Percentiles rank a stretch among this genome's conserved stretches.
These are phyloP conservation scores for Thunnus thynnus DNA, from an alignment of 2,113 vertebrate genomes.

Conservation along the genomic window DNA sequence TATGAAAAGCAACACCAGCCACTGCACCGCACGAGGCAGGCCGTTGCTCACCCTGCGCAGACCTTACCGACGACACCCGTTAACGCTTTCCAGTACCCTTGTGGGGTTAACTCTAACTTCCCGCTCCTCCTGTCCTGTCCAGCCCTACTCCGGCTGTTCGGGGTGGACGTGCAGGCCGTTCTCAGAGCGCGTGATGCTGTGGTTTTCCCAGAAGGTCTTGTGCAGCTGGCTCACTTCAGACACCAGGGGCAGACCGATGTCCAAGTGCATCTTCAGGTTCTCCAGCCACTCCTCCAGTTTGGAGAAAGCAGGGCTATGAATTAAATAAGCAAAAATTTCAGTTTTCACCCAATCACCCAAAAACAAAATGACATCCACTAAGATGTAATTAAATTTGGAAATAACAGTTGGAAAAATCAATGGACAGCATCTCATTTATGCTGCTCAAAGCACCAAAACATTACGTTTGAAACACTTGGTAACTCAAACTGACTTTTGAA, in stretches of 20 bases:
- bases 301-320: constrained; percentile 89
- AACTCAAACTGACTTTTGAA: too few species aligned
- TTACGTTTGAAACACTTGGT: too few species aligned
- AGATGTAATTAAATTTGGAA: too few species aligned
- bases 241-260: constrained; percentile 89
- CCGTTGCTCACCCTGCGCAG: neutral
- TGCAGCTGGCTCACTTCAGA: constrained; percentile 93
- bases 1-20: neutral
- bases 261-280: constrained; percentile 94
- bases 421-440: too few species aligned
- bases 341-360: neutral
- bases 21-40: constrained; percentile 18
- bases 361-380: neutral
- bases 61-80: neutral
- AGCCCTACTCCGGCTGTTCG: constrained; percentile 84
- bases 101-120: constrained; percentile 24
- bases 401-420: too few species aligned
- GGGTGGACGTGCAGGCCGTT: constrained; percentile 86
- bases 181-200: constrained; percentile 81
- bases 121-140: neutral
- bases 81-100: constrained; percentile 9
- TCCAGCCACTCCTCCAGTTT: constrained; percentile 96
- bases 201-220: constrained; percentile 89
- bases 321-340: neutral
- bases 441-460: too few species aligned